Conservation (phyloP, 2,113 vertebrate species). For the Anolis sagrei region DNA sequence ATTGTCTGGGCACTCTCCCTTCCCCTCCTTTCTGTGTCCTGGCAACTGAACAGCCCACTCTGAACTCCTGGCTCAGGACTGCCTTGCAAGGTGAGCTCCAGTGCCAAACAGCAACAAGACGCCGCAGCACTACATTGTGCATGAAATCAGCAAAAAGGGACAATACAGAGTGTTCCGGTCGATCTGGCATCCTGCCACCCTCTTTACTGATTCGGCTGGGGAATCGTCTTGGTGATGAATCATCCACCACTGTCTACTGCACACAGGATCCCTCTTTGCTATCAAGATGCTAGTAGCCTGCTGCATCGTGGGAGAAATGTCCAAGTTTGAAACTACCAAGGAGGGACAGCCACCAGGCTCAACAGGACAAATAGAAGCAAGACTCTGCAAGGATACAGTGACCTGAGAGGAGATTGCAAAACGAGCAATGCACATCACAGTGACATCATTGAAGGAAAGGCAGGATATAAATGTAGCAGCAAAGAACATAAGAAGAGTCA, state of each 20-base stretch:
- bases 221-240: not conserved
- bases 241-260: not conserved
- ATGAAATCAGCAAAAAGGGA: too few relatives aligned
- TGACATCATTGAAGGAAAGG: not conserved
- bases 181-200: fast-evolving
- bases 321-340: not conserved
- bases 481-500: not conserved
- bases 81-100: not conserved
- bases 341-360: not conserved
- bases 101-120: not conserved
- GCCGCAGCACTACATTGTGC: not conserved
- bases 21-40: not conserved
- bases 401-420: too few relatives aligned
- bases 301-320: not conserved
- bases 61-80: not conserved
- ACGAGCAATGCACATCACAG: not conserved
- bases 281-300: not conserved
- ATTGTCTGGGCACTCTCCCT: not conserved
- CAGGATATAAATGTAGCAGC: not conserved
- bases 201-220: fast-evolving
- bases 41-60: not conserved
- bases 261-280: too few relatives aligned
- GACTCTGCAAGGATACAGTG: not conserved
- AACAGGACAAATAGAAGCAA: not conserved
- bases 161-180: not conserved